Evolutionary conservation across 2,797 vertebrate species (phyloP).

Genomic region (Hydrophis major): DNA sequence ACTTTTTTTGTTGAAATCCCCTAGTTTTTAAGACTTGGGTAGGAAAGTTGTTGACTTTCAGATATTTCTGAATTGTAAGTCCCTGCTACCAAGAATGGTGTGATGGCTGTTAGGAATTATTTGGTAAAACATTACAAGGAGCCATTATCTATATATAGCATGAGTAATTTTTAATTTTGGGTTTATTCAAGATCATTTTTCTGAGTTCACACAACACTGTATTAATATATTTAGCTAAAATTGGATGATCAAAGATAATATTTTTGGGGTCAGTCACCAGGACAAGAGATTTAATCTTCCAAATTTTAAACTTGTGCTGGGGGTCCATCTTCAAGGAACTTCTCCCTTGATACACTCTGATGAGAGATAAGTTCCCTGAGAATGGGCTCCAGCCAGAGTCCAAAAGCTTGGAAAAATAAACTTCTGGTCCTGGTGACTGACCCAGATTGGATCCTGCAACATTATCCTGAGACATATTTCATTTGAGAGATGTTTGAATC

Average conservation of each 20-base stretch:
- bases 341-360: too few species aligned
- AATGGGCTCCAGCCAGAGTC: too few species aligned
- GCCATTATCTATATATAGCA: not conserved
- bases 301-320: too few species aligned
- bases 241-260: not conserved
- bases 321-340: too few species aligned
- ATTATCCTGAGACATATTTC: too few species aligned
- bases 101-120: not conserved
- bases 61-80: not conserved
- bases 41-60: not conserved
- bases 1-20: not conserved
- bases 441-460: too few species aligned
- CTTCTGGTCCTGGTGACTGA: too few species aligned
- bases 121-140: not conserved
- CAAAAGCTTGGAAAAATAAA: too few species aligned
- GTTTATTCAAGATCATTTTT: not conserved
- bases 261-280: too few species aligned
- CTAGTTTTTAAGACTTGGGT: not conserved
- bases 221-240: not conserved
- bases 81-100: not conserved
- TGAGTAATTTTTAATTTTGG: not conserved
- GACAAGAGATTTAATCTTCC: too few species aligned
- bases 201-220: not conserved
- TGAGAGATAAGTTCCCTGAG: too few species aligned
- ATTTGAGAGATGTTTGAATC: too few species aligned